Percentiles rank a stretch among this genome's conserved stretches.
These are phyloP conservation scores for Zaprionus ghesquierei DNA, from an alignment of 1,140 invertebrate species.

Conservation along the genomic window DNA sequence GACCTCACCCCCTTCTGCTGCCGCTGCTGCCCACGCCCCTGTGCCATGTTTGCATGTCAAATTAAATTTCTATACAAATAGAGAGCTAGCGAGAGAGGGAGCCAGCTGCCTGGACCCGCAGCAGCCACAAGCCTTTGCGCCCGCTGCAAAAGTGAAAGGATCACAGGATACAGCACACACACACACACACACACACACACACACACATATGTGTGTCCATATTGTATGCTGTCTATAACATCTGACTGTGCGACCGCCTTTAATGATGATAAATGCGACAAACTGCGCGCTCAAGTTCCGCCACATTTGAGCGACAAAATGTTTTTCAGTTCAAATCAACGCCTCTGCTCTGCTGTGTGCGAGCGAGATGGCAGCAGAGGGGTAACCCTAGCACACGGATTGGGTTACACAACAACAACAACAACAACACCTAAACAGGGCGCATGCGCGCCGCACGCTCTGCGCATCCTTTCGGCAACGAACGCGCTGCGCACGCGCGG, in stretches of 20 bases:
- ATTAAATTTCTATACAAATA: conserved; percentile 78
- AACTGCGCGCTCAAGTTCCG: conserved; percentile 57
- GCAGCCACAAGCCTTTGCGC: conserved; percentile 57
- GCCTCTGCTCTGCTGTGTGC: conserved; percentile 30
- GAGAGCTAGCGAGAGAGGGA: not conserved
- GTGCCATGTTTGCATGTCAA: conserved; percentile 74
- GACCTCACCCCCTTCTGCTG: not conserved
- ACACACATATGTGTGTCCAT: not conserved
- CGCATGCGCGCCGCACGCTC: conserved; percentile 68
- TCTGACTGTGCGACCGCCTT: conserved; percentile 49
- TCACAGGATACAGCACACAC: not conserved
- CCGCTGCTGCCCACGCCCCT: not conserved
- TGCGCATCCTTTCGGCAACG: conserved; percentile 1
- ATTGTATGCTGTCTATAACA: not conserved
- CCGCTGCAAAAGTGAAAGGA: conserved; percentile 64
- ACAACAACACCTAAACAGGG: conserved; percentile 19
- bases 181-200: not conserved
- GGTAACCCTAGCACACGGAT: conserved; percentile 63
- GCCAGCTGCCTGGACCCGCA: conserved; percentile 63
- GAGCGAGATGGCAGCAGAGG: not conserved
- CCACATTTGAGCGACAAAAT: conserved; percentile 65
- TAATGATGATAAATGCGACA: conserved; percentile 79
- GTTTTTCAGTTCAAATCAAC: conserved; percentile 15
- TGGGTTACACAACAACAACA: conserved; percentile 69
- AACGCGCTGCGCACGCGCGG: conserved; percentile 60